These are phyloP conservation scores for Pseudorhiza aurosa DNA, from an alignment of 30 jellyfish, hydroid and myxozoan species.

Conservation along the genomic window DNA sequence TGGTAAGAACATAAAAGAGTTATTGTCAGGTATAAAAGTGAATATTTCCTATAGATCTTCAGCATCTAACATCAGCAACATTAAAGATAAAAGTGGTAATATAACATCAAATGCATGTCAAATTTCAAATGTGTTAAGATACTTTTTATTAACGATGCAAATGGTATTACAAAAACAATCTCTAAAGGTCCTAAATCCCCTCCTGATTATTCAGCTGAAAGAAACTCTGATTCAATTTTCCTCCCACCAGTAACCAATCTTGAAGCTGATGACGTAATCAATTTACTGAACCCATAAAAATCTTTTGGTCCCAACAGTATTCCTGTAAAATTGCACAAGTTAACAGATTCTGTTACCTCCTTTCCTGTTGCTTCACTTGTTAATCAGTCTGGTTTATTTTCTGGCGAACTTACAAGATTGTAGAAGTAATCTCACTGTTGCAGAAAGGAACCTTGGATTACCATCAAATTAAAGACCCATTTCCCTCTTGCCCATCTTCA, in stretches of 20 bases:
- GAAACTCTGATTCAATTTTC: constrained; percentile 8
- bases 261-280: constrained; percentile 20
- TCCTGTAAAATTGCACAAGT: too few relatives aligned
- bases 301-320: constrained; percentile 67
- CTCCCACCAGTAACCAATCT: background rate
- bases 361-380: too few relatives aligned
- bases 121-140: constrained; percentile 6
- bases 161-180: constrained; percentile 5
- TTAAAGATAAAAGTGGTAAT: constrained; percentile 48
- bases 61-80: constrained; percentile 30
- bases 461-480: too few relatives aligned
- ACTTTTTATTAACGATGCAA: background rate
- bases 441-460: too few relatives aligned
- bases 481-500: too few relatives aligned
- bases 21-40: too few relatives aligned
- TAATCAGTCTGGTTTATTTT: too few relatives aligned
- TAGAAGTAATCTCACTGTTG: too few relatives aligned
- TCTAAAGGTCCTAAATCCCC: constrained; percentile 17
- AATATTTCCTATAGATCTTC: constrained; percentile 48
- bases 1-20: too few relatives aligned
- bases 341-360: too few relatives aligned
- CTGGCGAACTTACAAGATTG: too few relatives aligned
- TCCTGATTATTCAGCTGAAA: background rate
- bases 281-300: constrained; percentile 8
- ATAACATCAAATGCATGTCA: constrained; percentile 29